Conservation (phyloP, 2,113 vertebrate genomes). For the Saimiri boliviensis region DNA sequence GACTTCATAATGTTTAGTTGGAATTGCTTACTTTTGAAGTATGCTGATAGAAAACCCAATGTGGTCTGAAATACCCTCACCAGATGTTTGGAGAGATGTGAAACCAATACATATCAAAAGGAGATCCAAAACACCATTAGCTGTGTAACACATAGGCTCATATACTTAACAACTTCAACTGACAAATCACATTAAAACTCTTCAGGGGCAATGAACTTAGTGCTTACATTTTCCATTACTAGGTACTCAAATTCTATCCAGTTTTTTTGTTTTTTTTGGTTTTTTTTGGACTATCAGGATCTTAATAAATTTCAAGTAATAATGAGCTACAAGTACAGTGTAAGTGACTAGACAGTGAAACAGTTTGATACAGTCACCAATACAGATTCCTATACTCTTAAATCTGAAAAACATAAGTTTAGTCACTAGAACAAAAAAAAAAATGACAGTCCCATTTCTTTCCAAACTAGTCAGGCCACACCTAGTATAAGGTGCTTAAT, state of each 20-base stretch:
- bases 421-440: constrained; percentile 21
- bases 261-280: background rate
- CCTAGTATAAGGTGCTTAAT: background rate
- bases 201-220: constrained; percentile 21
- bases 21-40: constrained; percentile 77
- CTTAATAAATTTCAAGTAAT: constrained; percentile 3
- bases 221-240: constrained; percentile 38
- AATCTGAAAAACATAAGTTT: background rate
- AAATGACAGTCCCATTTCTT: background rate
- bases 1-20: constrained; percentile 75
- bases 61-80: constrained; percentile 64
- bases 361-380: background rate
- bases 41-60: constrained; percentile 74
- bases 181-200: constrained; percentile 42
- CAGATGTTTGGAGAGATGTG: constrained; percentile 71
- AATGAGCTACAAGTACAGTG: background rate
- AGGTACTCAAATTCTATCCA: constrained; percentile 3
- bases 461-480: background rate
- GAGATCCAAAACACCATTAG: constrained; percentile 65
- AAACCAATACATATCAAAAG: constrained; percentile 61
- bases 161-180: constrained; percentile 52
- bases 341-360: background rate
- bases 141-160: constrained; percentile 10
- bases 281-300: background rate
- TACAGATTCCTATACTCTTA: background rate